Percentiles rank a stretch among this genome's conserved stretches.
phyloP scores from a whole-genome alignment of 2,888 invertebrate species.

The Noctua comes region DNA sequence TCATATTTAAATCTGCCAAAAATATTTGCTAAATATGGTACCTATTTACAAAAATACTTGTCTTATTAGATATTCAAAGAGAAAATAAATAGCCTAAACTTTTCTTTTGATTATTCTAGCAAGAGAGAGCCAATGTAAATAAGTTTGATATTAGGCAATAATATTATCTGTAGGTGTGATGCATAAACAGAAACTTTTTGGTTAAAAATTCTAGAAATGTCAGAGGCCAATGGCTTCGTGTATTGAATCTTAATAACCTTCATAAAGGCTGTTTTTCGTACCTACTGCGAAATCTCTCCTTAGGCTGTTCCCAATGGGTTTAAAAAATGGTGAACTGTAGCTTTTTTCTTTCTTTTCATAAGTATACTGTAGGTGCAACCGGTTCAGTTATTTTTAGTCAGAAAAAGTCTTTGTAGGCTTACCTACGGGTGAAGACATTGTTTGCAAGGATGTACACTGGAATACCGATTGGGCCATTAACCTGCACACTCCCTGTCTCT shows the following conservation, averaged over 20 bases:
- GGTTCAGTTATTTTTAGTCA: conserved; percentile 46
- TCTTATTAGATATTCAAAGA: not conserved
- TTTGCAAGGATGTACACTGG: conserved; percentile 24
- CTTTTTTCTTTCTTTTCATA: conserved; percentile 24
- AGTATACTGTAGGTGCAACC: conserved; percentile 17
- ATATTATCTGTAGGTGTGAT: conserved; percentile 4
- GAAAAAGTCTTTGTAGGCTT: not conserved
- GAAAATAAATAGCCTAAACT: not conserved
- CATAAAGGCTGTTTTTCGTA: conserved; percentile 13
- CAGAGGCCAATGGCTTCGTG: conserved; percentile 29
- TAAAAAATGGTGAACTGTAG: conserved; percentile 19
- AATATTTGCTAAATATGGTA: not conserved
- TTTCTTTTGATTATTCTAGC: conserved; percentile 10
- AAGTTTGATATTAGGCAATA: conserved; percentile 3
- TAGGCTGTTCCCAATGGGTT: not conserved
- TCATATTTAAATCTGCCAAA: conserved; percentile 19
- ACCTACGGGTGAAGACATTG: not conserved
- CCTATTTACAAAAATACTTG: not conserved
- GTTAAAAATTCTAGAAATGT: conserved; percentile 40
- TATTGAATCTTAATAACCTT: conserved; percentile 50
- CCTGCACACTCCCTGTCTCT: conserved; percentile 21
- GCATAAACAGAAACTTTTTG: conserved; percentile 38
- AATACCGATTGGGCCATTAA: conserved; percentile 52
- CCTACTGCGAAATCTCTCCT: conserved; percentile 27
- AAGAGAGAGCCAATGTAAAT: conserved; percentile 39